Evolutionary conservation across 2,113 vertebrate genomes (phyloP), one percentile per base, ranked within the genome.

Genomic region (Guaruba guarouba): DNA sequence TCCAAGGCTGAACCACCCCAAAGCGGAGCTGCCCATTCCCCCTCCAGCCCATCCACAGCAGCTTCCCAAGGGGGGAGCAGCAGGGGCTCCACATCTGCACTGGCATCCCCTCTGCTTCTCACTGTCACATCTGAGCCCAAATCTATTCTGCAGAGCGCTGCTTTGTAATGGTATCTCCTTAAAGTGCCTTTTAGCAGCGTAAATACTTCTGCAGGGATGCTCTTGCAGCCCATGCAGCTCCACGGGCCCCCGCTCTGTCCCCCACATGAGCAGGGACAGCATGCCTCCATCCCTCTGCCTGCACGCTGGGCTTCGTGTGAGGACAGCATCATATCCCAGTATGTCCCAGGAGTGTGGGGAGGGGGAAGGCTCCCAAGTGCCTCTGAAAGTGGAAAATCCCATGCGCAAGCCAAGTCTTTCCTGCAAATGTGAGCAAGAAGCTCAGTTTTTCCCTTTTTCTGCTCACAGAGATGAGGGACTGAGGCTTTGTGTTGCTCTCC

Each of bases 101-200:
- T 82, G 1, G 0, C 46, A 51, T 81, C 73, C 64, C 76, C 48
- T n/a, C 68, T 9, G n/a, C 68, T 94, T 66, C 76, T 92, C 2
- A 5, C 66, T 17, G 0, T 73, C 46, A 16, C 46, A 57, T 87
- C 82, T 74, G 76, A 95, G 49, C 61, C 74, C 78, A 89, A 93
- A 97, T 95, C 90, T 95, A 28, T 97, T 97, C 94, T 96, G 95
- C 96, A 97, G 96, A 97, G 67, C 9, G 0, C 27, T 28, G 13
- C 64, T 76, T 68, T 70, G 77, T 85, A 90, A 96, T 2, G 23
- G 7, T 61, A 79, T 63, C 74, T 70, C 79, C 54, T 70, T 41
- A 37, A 68, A 61, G 2, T 3, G 28, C 62, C 67, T 83, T 78
- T 52, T 17, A 55, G 31, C 37, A 70, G 83, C 66, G 82, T 96